Evolutionary conservation across 2,113 vertebrate species (phyloP).

Genomic region (Alligator sinensis): DNA sequence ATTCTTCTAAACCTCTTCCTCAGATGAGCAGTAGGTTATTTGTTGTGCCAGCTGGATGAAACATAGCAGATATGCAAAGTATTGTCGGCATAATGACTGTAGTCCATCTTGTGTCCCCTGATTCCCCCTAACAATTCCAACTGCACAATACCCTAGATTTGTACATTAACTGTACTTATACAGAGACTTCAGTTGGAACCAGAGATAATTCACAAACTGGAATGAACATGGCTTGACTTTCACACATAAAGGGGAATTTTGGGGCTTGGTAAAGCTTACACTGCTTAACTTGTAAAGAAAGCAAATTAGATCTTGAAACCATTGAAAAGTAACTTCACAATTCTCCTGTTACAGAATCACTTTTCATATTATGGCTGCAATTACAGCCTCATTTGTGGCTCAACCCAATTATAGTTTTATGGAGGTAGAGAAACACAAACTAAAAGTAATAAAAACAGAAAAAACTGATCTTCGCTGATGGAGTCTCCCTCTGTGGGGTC

Average conservation of each 20-base stretch:
- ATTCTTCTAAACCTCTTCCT: fast-evolving
- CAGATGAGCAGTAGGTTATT: background rate
- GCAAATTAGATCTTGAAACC: constrained; percentile 57
- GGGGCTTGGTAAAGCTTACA: constrained; percentile 61
- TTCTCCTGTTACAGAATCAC: constrained; percentile 31
- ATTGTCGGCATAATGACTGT: background rate
- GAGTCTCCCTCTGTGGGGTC: background rate
- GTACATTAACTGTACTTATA: constrained; percentile 42
- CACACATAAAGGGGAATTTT: constrained; percentile 40
- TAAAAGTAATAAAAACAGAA: background rate
- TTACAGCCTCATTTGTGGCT: constrained; percentile 39
- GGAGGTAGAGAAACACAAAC: constrained; percentile 17
- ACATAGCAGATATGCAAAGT: background rate
- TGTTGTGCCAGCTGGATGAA: background rate
- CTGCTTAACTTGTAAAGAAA: constrained; percentile 58
- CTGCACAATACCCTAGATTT: constrained; percentile 14
- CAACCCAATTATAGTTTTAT: constrained; percentile 14
- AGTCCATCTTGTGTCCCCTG: background rate
- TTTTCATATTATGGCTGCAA: constrained; percentile 10
- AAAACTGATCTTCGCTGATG: constrained; percentile 17
- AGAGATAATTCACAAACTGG: constrained; percentile 45
- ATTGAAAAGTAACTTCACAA: constrained; percentile 47
- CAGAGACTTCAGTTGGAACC: constrained; percentile 9
- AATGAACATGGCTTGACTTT: constrained; percentile 47
- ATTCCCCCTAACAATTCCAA: background rate